Evolutionary conservation across 2,113 vertebrate genomes (phyloP), one percentile per base, ranked within the genome.

Genomic region (Phrynosoma blainvillii): DNA sequence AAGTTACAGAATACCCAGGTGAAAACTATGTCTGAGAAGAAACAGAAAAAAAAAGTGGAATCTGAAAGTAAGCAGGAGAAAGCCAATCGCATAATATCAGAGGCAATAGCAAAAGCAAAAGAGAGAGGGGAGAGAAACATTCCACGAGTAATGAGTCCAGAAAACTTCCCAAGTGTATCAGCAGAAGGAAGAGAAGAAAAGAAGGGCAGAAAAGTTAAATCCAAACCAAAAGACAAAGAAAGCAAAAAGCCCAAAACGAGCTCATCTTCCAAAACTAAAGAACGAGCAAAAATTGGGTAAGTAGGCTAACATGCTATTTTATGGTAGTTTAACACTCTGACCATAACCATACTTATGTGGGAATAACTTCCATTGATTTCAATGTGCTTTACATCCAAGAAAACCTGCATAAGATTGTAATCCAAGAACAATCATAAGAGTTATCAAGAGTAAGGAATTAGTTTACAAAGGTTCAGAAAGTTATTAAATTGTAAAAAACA

Each of bases 21-120:
- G 97, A 99, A 98, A 95, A 87, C 97, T 93, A 9, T 97, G 98
- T 94, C 98, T 94, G 97, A 98, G 93, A 96, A 96, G 91, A 96
- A 96, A 87, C 97, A 98, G 96, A 97, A 97, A 96, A 97, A 96
- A 94, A 98, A 97, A 91, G 93, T 95, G 93, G 98, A 98, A 96
- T 97, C 97, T 1, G 98, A 97, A 95, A 99, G 98, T 95, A 99
- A 99, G 94, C 99, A 99, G 96, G 98, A 99, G 95, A 99, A 99
- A 95, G 99, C 99, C 74, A 99, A 99, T 94, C 97, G 98, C 92
- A 99, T 99, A 93, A 99, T 99, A 97, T 99, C 98, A 0, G 99
- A 99, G 95, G 99, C 98, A 30, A 98, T 98, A 92, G 99, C 98
- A 79, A 99, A 98, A 96, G 99, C 98, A 54, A 98, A 98, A 91